These are phyloP conservation scores for Crematogaster levior DNA, from an alignment of 2,888 invertebrate genomes.

Conservation along the genomic window DNA sequence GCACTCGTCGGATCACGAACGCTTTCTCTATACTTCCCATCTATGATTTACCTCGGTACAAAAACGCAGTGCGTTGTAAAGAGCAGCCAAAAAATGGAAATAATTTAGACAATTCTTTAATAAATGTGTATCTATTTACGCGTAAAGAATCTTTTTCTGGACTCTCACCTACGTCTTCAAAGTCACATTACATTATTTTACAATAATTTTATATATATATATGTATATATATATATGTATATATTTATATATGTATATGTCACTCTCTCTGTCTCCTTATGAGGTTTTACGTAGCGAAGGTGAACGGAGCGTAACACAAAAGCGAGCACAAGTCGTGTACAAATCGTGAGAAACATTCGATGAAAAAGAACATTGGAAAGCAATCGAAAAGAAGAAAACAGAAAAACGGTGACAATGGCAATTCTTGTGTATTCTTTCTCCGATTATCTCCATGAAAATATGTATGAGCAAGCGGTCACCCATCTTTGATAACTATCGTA, in stretches of 20 bases:
- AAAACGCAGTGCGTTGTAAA: conserved; percentile 29
- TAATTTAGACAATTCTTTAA: conserved; percentile 77
- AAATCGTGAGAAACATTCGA: conserved; percentile 55
- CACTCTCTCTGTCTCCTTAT: conserved; percentile 61
- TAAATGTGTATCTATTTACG: conserved; percentile 79
- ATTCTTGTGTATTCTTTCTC: conserved; percentile 41
- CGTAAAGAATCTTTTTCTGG: conserved; percentile 74
- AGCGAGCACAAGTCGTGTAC: conserved; percentile 61
- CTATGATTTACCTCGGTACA: conserved; percentile 6
- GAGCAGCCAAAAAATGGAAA: conserved; percentile 74
- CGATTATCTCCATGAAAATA: conserved; percentile 77
- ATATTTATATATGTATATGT: conserved; percentile 60
- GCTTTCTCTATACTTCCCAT: background rate
- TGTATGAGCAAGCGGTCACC: conserved; percentile 79
- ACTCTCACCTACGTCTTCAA: conserved; percentile 64
- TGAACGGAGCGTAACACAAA: conserved; percentile 70
- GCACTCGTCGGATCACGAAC: background rate
- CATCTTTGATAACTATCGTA: conserved; percentile 49
- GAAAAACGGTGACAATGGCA: conserved; percentile 58
- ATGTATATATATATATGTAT: conserved; percentile 51
- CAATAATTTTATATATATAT: conserved; percentile 71
- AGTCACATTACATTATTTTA: conserved; percentile 76
- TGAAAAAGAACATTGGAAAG: conserved; percentile 55
- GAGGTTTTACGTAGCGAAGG: conserved; percentile 71
- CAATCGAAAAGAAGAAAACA: conserved; percentile 62